Evolutionary conservation across 2,113 vertebrate species (phyloP).

Genomic region (Synodontis membranacea): DNA sequence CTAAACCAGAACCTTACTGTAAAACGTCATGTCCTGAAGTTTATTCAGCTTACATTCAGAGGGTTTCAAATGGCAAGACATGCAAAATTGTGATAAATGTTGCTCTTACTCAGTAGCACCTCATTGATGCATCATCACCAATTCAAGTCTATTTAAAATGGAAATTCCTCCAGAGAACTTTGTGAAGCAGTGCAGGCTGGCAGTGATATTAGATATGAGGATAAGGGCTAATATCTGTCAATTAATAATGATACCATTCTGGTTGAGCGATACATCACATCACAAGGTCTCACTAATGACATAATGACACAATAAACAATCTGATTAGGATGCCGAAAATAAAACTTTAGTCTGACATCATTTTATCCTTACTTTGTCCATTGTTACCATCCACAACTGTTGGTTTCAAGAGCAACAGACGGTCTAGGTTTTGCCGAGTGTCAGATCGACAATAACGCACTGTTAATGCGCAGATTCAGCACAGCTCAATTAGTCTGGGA

Average conservation of each 20-base stretch:
- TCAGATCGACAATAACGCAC: neutral
- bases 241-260: neutral
- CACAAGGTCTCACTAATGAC: neutral
- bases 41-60: neutral
- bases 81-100: neutral
- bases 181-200: neutral
- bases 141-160: neutral
- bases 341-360: neutral
- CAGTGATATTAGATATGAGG: neutral
- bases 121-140: neutral
- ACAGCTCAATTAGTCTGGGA: neutral
- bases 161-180: neutral
- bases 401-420: neutral
- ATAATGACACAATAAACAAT: neutral
- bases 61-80: neutral
- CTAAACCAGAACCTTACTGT: slow-evolving; percentile 1
- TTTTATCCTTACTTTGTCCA: neutral
- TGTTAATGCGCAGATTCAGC: neutral
- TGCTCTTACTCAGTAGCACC: neutral
- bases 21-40: neutral
- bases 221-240: neutral
- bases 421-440: neutral
- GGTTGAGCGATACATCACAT: neutral
- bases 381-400: neutral
- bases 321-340: neutral